A percentile compares a stretch with the other conserved stretches of the same genome.
These are phyloP conservation scores for Melanotaenia duboulayi DNA, from an alignment of 2,113 vertebrate genomes.

Conservation along the genomic window DNA sequence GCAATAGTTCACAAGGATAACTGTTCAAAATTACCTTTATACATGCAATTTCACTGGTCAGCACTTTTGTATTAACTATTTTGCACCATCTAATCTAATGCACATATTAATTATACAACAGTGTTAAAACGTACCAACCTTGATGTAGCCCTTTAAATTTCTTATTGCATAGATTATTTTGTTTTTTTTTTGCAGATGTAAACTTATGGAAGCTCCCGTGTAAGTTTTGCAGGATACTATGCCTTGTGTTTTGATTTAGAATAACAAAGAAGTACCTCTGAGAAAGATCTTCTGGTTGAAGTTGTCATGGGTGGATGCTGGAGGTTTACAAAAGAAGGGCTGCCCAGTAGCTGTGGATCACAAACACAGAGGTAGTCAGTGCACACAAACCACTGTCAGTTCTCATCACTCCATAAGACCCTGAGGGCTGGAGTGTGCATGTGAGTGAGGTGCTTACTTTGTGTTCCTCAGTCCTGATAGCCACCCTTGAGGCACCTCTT, in stretches of 20 bases:
- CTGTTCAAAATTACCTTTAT: conserved; percentile 60
- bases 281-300: conserved; percentile 54
- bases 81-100: conserved; percentile 44
- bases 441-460: conserved; percentile 78
- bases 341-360: conserved; percentile 64
- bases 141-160: conserved; percentile 30
- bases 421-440: conserved; percentile 70
- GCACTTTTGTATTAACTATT: conserved; percentile 46
- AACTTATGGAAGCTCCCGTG: conserved; percentile 34
- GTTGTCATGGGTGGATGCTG: conserved; percentile 56
- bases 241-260: conserved; percentile 70
- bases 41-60: conserved; percentile 65
- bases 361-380: conserved; percentile 71
- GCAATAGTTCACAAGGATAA: conserved; percentile 47
- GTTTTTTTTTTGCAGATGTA: conserved; percentile 24
- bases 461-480: conserved; percentile 78
- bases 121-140: conserved; percentile 36
- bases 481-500: conserved; percentile 77
- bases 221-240: not conserved
- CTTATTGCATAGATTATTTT: conserved; percentile 17
- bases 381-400: conserved; percentile 77
- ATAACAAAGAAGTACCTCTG: conserved; percentile 44
- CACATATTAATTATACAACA: conserved; percentile 68
- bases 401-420: conserved; percentile 77
- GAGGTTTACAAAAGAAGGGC: conserved; percentile 42